These are phyloP conservation scores for Uria lomvia DNA, from an alignment of 2,113 vertebrate species.

Conservation along the genomic window DNA sequence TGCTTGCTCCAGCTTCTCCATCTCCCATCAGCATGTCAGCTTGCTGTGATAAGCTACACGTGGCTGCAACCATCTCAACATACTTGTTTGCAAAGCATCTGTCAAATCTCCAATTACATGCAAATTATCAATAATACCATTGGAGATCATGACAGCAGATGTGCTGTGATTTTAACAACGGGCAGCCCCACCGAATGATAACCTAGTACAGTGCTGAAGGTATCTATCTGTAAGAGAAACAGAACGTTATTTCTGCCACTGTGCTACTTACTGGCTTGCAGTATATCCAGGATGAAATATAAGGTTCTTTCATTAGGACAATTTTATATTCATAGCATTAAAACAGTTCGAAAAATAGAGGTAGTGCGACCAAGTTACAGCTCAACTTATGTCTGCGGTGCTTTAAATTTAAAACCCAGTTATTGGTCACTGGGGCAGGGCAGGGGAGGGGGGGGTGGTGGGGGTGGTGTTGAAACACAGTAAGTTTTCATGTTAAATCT, in stretches of 20 bases:
- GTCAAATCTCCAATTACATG: background rate
- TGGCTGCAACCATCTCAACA: background rate
- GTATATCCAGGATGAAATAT: background rate
- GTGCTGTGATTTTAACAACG: background rate
- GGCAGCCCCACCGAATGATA: background rate
- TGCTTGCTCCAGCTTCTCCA: background rate
- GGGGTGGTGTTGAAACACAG: background rate
- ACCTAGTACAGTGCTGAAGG: background rate
- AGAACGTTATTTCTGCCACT: background rate
- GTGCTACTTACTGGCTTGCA: background rate
- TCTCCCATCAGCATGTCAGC: background rate
- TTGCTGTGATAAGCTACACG: background rate
- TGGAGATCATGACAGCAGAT: background rate
- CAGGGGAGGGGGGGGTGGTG: no score
- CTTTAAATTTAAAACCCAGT: background rate
- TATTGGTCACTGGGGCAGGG: fast-evolving
- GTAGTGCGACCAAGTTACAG: background rate
- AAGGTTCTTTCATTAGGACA: background rate
- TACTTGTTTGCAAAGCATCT: background rate
- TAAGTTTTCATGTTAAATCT: background rate
- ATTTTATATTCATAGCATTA: background rate
- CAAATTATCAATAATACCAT: background rate
- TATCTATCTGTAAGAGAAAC: background rate
- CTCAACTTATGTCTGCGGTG: background rate
- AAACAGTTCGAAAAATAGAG: background rate